Conservation (phyloP, 1,140 invertebrate genomes). For the Venustaconcha ellipsiformis region DNA sequence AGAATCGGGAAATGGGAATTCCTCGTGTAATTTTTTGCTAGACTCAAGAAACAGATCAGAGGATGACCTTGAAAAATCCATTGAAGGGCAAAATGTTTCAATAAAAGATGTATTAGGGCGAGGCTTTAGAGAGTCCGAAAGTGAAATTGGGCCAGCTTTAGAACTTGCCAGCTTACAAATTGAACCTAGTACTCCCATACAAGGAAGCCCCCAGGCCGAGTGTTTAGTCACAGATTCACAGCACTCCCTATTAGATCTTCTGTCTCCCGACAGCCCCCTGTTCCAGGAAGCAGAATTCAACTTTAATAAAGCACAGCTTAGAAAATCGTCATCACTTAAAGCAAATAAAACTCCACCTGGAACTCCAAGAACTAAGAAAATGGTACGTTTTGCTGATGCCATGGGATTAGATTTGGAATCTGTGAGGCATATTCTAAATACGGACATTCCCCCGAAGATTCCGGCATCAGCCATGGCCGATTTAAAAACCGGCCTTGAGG, state of each 20-base stretch:
- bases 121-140: no score
- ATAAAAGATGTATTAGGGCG: background rate
- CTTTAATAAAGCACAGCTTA: slow-evolving; percentile 51
- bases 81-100: slow-evolving; percentile 30
- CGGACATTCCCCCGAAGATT: slow-evolving; percentile 65
- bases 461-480: slow-evolving; percentile 65
- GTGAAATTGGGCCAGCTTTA: no score
- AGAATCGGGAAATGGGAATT: slow-evolving; percentile 9
- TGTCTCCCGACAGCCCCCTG: slow-evolving; percentile 44
- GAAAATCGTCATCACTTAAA: slow-evolving; percentile 80
- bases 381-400: slow-evolving; percentile 94
- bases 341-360: slow-evolving; percentile 91
- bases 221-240: no score
- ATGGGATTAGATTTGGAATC: slow-evolving; percentile 92
- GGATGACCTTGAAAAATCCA: slow-evolving; percentile 32
- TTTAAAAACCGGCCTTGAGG: slow-evolving; percentile 48
- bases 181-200: no score
- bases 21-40: slow-evolving; percentile 17
- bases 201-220: no score
- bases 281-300: slow-evolving; percentile 66
- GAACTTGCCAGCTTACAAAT: no score
- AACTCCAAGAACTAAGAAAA: slow-evolving; percentile 82
- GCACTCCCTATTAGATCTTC: background rate
- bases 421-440: slow-evolving; percentile 74
- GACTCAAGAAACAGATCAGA: slow-evolving; percentile 50